Evolutionary conservation across 2,888 invertebrate genomes (phyloP), one percentile per base, ranked within the genome.

Genomic region (Lydus trimaculatus): DNA sequence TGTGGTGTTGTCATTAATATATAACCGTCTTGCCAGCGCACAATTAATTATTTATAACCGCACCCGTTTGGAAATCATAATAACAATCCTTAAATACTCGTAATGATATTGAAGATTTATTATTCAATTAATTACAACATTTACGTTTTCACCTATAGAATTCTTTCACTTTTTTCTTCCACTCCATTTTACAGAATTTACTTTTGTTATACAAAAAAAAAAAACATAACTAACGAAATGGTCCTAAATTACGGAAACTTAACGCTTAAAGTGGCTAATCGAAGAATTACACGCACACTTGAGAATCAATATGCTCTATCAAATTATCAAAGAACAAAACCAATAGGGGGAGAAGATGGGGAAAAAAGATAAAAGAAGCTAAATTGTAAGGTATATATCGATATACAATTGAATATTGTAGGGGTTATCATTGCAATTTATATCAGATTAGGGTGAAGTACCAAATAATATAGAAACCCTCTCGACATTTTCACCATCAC

Each of bases 381-480:
- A 4, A n/a, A 25, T 61, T 15, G 13, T 33, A 61, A 36, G 36
- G 31, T 28, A 61, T 5, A 48, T 58, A 58, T 31, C 15, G 17
- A 28, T 17, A 9, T 23, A 36, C 23, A n/a, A 36, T 8, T 59
- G 58, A 39, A 15, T 0, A 15, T 33, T 15, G 6, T 62, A 60
- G 71, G 82, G 80, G 82, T 78, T 82, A 82, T 82, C 82, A 82
- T 81, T 82, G 80, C 82, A 83, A 83, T 83, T 83, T 83, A 82
- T 80, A 82, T 80, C 80, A 81, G 83, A 83, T 83, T 82, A 82
- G 81, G 82, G 82, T 82, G 81, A 79, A 83, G 82, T 77, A 79
- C 77, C 77, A 73, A 80, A 80, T 83, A 83, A 83, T 83, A 79
- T 78, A 78, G 72, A 82, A 80, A 74, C 82, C 80, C 83, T 83